Evolutionary conservation across 2,113 vertebrate species (phyloP), one percentile per base, ranked within the genome.

Genomic region (Pituophis catenifer): DNA sequence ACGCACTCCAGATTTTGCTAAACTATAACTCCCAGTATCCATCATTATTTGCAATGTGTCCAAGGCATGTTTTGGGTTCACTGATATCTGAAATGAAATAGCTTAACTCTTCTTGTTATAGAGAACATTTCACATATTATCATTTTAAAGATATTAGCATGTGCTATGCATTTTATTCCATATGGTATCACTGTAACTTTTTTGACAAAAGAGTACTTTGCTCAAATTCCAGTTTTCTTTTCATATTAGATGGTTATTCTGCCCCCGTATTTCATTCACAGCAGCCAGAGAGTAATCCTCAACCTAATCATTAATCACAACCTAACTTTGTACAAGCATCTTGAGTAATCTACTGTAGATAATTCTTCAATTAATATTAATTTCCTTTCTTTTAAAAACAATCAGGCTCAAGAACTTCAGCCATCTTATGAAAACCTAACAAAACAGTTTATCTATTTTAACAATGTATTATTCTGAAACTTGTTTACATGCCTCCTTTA

Each of bases 371-470:
- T 38, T 12, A 53, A 52, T 92, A 57, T 55, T 85, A 86, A 44
- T 24, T 58, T 38, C 19, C 54, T 24, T 91, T 33, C n/a, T 88
- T 86, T 53, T 12, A 33, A 59, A 87, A 92, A 62, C 6, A 33
- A 5, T 81, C 87, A 94, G 93, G 93, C 89, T 95, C 92, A 95
- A 75, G 89, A 92, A n/a, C 53, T 95, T 44, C 93, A 85, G 12
- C 44, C 17, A 54, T 21, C 0, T 81, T 0, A 48, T 13, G 13
- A 23, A 38, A 94, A 93, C 7, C 95, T 94, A 94, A 23, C 93
- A 95, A 95, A 48, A 11, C 86, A 89, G 0, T 81, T 93, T 90
- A 53, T 48, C 92, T 5, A 53, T 55, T 24, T 65, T 54, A 86
- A 50, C 92, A 95, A 62, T 90, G 94, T 94, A 89, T 92, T 90